These are phyloP conservation scores for Cotesia congregata DNA, from an alignment of 2,888 invertebrate species.

Conservation along the genomic window DNA sequence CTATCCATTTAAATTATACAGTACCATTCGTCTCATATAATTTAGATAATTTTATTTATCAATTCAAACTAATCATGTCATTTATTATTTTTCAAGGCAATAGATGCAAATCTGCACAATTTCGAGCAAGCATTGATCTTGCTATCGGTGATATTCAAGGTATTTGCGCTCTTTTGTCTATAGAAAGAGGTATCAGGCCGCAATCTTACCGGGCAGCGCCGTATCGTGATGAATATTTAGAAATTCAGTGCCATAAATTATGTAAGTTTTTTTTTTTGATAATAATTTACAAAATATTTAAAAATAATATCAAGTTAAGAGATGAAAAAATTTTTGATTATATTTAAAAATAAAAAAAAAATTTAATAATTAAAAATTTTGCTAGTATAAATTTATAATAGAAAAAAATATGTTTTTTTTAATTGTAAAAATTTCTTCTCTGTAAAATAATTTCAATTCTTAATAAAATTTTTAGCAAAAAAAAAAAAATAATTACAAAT, in stretches of 20 bases:
- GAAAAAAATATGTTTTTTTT: no score
- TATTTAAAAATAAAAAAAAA: no score
- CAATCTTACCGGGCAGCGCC: conserved; percentile 83
- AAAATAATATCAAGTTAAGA: neutral
- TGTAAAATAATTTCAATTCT: no score
- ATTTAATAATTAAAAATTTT: no score
- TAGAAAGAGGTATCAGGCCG: conserved; percentile 82
- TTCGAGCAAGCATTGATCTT: conserved; percentile 59
- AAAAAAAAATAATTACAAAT: conserved; percentile 11
- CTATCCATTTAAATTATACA: neutral
- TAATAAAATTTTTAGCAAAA: no score
- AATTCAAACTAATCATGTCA: neutral
- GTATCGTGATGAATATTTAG: conserved; percentile 85
- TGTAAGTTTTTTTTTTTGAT: conserved; percentile 69
- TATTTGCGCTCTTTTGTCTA: conserved; percentile 79
- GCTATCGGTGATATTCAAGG: conserved; percentile 72
- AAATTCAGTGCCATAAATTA: conserved; percentile 83
- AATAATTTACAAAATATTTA: neutral
- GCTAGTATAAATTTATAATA: no score
- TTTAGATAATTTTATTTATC: neutral
- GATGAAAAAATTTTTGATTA: neutral
- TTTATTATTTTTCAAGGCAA: conserved; percentile 46
- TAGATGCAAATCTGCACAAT: conserved; percentile 62
- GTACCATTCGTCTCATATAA: conserved; percentile 8
- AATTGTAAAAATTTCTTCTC: no score